Percentiles rank a stretch among this genome's conserved stretches.
Evolutionary conservation across 2,888 invertebrate genomes (phyloP).

Genomic region (Brachylomia viminalis): DNA sequence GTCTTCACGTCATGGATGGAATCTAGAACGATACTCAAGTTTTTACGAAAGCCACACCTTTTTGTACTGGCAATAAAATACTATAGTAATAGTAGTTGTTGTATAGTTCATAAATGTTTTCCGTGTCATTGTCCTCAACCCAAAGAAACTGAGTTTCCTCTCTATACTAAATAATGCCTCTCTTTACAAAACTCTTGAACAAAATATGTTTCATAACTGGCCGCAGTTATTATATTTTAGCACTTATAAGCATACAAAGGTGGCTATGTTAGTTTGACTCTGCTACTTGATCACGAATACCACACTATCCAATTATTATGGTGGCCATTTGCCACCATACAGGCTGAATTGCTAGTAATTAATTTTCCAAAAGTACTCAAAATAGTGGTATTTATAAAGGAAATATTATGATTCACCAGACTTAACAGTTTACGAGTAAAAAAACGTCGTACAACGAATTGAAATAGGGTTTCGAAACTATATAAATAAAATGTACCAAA

Average conservation of each 20-base stretch:
- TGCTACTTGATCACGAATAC: neutral
- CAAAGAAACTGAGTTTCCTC: too few relatives aligned
- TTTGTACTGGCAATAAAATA: neutral
- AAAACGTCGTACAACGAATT: neutral
- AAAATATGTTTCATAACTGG: neutral
- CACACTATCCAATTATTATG: neutral
- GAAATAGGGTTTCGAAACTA: neutral
- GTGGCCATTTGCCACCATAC: neutral
- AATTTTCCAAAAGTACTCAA: neutral
- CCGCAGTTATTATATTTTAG: too few relatives aligned
- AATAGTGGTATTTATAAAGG: neutral
- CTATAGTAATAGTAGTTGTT: too few relatives aligned
- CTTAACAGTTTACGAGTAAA: neutral
- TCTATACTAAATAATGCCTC: neutral
- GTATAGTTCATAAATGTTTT: neutral
- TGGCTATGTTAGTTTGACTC: neutral
- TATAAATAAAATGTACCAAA: neutral
- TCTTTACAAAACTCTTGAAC: neutral
- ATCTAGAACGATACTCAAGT: constrained; percentile 6
- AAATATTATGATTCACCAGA: neutral
- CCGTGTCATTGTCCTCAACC: neutral
- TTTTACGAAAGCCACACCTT: neutral
- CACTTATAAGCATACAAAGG: too few relatives aligned
- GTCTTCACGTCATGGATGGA: constrained; percentile 49
- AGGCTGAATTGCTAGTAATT: neutral